These are phyloP conservation scores for Plusia festucae DNA, from an alignment of 2,888 invertebrate genomes.

Conservation along the genomic window DNA sequence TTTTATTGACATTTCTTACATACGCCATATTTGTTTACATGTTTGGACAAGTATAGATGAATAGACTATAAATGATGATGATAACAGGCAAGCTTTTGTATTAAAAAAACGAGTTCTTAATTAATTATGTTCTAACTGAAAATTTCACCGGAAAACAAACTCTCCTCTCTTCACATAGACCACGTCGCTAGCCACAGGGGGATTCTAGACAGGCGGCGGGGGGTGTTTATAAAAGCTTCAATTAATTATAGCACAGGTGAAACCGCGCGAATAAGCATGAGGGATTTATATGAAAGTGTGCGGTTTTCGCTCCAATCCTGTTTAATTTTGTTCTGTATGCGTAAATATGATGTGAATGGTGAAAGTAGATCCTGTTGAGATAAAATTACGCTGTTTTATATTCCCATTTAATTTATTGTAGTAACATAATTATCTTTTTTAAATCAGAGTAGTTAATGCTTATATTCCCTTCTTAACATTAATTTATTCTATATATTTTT, in stretches of 20 bases:
- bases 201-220: constrained; percentile 43
- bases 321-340: constrained; percentile 23
- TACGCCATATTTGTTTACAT: no score
- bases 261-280: constrained; percentile 51
- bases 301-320: constrained; percentile 37
- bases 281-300: constrained; percentile 43
- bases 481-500: no score
- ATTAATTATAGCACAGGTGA: constrained; percentile 73
- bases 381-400: not conserved
- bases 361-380: not conserved
- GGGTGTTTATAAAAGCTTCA: constrained; percentile 68
- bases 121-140: no score
- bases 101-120: no score
- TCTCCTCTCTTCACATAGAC: constrained; percentile 25
- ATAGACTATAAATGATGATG: no score
- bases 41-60: no score
- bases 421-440: no score
- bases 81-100: no score
- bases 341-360: constrained; percentile 11
- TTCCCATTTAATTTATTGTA: not conserved
- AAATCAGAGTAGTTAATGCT: no score
- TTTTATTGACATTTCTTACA: no score
- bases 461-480: no score
- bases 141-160: not conserved
- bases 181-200: constrained; percentile 48